Evolutionary conservation across 2,113 vertebrate species (phyloP).

Genomic region (Promerops cafer): DNA sequence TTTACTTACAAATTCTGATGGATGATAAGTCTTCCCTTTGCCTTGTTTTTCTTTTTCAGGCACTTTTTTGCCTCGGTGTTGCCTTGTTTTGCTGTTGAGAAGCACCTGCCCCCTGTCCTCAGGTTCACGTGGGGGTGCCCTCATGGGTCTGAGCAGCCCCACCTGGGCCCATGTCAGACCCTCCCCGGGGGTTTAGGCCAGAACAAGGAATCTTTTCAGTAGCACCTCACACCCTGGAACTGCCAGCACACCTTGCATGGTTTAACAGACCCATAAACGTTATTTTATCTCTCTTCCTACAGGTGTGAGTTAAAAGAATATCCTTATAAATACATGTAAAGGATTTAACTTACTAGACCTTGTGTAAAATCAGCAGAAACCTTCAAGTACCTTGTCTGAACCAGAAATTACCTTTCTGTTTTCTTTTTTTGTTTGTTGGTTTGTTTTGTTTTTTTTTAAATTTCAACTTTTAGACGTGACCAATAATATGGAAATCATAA

Average conservation of each 20-base stretch:
- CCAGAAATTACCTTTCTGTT: too few species aligned
- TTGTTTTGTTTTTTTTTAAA: not conserved
- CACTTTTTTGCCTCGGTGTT: rapidly evolving
- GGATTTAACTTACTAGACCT: not conserved
- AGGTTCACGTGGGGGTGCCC: not conserved
- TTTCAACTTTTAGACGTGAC: not conserved
- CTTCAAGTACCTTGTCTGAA: not conserved
- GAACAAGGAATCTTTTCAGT: not conserved
- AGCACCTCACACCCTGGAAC: not conserved
- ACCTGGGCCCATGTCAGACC: not conserved
- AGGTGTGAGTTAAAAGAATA: not conserved
- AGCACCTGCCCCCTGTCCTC: rapidly evolving
- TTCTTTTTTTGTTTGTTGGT: too few species aligned
- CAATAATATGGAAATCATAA: not conserved
- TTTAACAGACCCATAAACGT: not conserved
- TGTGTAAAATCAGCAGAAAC: not conserved
- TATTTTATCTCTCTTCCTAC: not conserved
- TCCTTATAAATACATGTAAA: not conserved
- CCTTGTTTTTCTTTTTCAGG: not conserved
- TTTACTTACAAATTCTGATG: not conserved
- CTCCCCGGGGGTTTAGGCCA: not conserved
- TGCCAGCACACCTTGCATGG: not conserved
- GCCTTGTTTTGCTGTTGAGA: rapidly evolving
- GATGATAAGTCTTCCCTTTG: rapidly evolving
- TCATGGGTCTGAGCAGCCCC: not conserved